A percentile compares a stretch with the other conserved stretches of the same genome.
phyloP scores from a whole-genome alignment of 1,140 invertebrate genomes.

The Euschistus heros region DNA sequence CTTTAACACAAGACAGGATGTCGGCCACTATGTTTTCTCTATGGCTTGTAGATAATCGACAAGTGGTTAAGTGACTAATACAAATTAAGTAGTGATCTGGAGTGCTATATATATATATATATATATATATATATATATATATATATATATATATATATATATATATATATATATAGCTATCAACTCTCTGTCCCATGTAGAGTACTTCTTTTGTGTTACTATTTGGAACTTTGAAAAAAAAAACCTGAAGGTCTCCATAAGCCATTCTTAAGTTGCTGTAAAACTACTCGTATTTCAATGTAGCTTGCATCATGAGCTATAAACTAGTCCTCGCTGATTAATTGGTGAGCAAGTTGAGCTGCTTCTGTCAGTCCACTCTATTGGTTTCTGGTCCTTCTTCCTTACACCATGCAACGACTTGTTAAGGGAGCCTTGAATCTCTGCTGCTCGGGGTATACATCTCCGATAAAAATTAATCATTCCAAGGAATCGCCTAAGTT shows the following conservation, averaged over 20 bases:
- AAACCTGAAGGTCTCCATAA: conserved; percentile 34
- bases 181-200: conserved; percentile 38
- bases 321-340: conserved; percentile 2
- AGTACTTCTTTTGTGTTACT: conserved; percentile 33
- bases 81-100: conserved; percentile 35
- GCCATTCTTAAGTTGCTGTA: conserved; percentile 25
- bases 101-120: no score
- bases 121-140: conserved; percentile 35
- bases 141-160: conserved; percentile 36
- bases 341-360: conserved; percentile 16
- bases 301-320: conserved; percentile 29
- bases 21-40: conserved; percentile 18
- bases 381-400: conserved; percentile 30
- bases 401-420: conserved; percentile 27
- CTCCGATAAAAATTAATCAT: conserved; percentile 36
- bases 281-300: conserved; percentile 24
- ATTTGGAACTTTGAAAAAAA: conserved; percentile 36
- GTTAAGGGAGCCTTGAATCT: conserved; percentile 23
- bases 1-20: conserved; percentile 15
- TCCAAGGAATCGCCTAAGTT: conserved; percentile 33
- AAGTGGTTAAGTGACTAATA: conserved; percentile 35
- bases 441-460: conserved; percentile 31
- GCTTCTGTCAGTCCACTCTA: conserved; percentile 22
- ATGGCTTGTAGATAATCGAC: conserved; percentile 34
- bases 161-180: conserved; percentile 37